phyloP scores from a whole-genome alignment of 2,888 invertebrate genomes.

The Hydraecia micacea region DNA sequence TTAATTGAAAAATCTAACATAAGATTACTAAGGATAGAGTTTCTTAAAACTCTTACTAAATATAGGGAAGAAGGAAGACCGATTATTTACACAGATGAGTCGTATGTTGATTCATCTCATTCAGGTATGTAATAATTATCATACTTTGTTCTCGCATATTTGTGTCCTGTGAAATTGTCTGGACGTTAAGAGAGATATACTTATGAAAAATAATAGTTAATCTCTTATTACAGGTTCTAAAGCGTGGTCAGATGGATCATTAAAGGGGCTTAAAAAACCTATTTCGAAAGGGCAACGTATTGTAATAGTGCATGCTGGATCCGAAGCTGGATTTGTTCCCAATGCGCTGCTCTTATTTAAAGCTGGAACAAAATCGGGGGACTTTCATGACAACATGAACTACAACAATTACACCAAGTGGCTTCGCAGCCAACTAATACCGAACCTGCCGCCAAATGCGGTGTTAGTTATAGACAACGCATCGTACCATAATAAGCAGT shows the following conservation, averaged over 20 bases:
- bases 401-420: background rate
- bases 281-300: background rate
- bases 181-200: background rate
- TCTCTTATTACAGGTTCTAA: background rate
- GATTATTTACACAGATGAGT: constrained; percentile 1
- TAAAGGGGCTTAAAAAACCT: background rate
- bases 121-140: background rate
- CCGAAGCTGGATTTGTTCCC: background rate
- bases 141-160: constrained; percentile 6
- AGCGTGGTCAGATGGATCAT: background rate
- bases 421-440: background rate
- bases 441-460: constrained; percentile 5
- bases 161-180: constrained; percentile 1
- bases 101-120: constrained; percentile 3
- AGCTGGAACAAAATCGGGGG: background rate
- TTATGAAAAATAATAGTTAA: constrained; percentile 6
- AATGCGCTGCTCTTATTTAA: constrained; percentile 5
- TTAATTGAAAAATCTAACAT: background rate
- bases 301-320: constrained; percentile 13
- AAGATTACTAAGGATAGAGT: background rate
- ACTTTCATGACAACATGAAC: constrained; percentile 7
- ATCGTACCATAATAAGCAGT: background rate
- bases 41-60: background rate
- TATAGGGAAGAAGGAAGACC: constrained; percentile 2
- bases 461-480: background rate